Evolutionary conservation across 2,888 invertebrate genomes (phyloP), one percentile per base, ranked within the genome.

Genomic region (Megamerina dolium): DNA sequence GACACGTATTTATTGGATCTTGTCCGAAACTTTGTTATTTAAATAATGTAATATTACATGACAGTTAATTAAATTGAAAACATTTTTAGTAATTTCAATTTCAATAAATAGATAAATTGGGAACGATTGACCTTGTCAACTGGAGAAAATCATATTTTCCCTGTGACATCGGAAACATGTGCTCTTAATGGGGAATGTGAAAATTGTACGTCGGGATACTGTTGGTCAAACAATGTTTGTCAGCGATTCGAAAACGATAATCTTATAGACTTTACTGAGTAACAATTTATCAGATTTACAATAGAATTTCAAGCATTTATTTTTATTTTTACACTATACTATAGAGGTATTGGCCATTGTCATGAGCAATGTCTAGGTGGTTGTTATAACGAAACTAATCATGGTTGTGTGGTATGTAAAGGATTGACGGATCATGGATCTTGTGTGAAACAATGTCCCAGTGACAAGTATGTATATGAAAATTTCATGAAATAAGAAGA

Each of bases 341-440:
- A 14, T 43, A 64, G 64, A 37, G 54, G 49, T 14, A 37, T 50
- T 12, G 17, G 17, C 19, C 38, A 57, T 36, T 94, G 94, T 60
- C 80, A 87, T 63, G 63, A 73, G 2, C 77, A 87, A 61, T 94
- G 94, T 63, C 66, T 91, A 5, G 88, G 87, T 2, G 91, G 91
- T 21, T 91, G 92, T 53, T 49, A 46, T 19, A 60, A 66, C 46
- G 13, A 26, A 9, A 60, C 60, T 68, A 72, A 4, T 64, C 34
- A 46, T 6, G 77, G 32, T 65, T 94, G 93, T 62, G 73, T 76
- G 29, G 78, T 83, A 0, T 94, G 94, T 61, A 77, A 77, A 36
- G 64, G 79, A 51, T 76, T 72, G 33, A 74, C 73, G 4, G 66
- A 79, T 62, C 68, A 77, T 32, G 77, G 76, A 1, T 67, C 59